These are phyloP conservation scores for Bergia puertoricense DNA, from an alignment of 92 coral and sea anemone species.

Conservation along the genomic window DNA sequence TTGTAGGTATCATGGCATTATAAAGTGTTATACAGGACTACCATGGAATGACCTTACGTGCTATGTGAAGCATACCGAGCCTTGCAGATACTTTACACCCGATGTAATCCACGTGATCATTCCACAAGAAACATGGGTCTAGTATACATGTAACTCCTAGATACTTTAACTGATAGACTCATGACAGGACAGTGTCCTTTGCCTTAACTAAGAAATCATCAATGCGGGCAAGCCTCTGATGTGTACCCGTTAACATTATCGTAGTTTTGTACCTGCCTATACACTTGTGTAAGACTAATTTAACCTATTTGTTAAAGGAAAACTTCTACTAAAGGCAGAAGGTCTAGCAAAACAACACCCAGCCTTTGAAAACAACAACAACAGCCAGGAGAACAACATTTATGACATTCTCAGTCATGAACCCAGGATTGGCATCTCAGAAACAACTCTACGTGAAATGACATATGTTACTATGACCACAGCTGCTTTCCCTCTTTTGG, in stretches of 20 bases:
- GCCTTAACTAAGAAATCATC: too few relatives aligned
- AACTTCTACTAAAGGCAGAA: conserved; percentile 43
- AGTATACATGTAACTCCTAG: too few relatives aligned
- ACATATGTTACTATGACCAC: conserved; percentile 44
- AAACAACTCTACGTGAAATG: conserved; percentile 45
- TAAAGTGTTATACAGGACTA: too few relatives aligned
- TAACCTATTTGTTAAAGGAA: conserved; percentile 30
- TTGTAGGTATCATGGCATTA: too few relatives aligned
- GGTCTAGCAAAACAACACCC: conserved; percentile 6
- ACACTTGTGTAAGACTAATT: neutral
- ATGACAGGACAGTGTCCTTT: too few relatives aligned
- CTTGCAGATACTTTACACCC: too few relatives aligned
- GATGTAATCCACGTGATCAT: too few relatives aligned
- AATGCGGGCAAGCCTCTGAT: too few relatives aligned
- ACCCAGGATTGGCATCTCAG: conserved; percentile 18
- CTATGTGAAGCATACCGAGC: too few relatives aligned
- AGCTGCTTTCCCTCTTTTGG: conserved; percentile 42
- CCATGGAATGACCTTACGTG: too few relatives aligned
- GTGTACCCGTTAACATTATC: too few relatives aligned
- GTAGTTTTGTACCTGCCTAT: neutral
- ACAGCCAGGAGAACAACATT: conserved; percentile 10
- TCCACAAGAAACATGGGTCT: too few relatives aligned
- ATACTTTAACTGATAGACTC: neutral
- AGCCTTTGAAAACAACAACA: neutral
- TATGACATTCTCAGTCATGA: conserved; percentile 27